Evolutionary conservation across 2,888 invertebrate genomes (phyloP), one percentile per base, ranked within the genome.

Genomic region (Nymphalis polychloros): DNA sequence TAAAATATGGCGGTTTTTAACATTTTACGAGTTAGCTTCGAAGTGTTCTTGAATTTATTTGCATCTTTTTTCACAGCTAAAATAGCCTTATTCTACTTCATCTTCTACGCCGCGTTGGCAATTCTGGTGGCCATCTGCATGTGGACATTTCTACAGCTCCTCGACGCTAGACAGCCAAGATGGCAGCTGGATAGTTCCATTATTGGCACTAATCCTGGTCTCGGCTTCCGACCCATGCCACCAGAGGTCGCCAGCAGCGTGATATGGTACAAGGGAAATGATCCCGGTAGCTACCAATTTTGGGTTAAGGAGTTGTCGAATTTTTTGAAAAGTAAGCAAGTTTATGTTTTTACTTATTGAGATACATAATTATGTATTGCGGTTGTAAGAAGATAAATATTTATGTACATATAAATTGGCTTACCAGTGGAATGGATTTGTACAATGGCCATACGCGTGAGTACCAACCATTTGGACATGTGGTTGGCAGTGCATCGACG

Each of bases 211-310:
- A 98, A 98, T 93, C 99, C 99, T 75, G 99, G 98, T 64, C 93
- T 99, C 67, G 99, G 99, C 72, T 99, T 98, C 90, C 94, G 99
- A 74, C 99, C 99, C 8, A 95, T 97, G 94, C 97, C 99, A 8
- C 95, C 96, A 55, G 93, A 94, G 67, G 96, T 97, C 55, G 97
- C 98, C 78, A 98, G 98, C 84, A 98, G 98, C 48, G 94, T 99
- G 74, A 98, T 99, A 86, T 97, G 98, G 96, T 98, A 98, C 92
- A 96, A 96, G 84, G 97, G 96, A 53, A 96, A 96, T 19, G 95
- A 96, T 71, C 93, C 93, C 67, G 94, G 94, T 61, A 96, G 96
- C 82, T 97, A 95, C 81, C 93, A 94, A 74, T 95, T 95, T 81
- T 98, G 98, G 97, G 95, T 95, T 27, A 93, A 96, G 31, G 94